Conservation (phyloP, 2,113 vertebrate genomes). For the Notiomystis cincta region DNA sequence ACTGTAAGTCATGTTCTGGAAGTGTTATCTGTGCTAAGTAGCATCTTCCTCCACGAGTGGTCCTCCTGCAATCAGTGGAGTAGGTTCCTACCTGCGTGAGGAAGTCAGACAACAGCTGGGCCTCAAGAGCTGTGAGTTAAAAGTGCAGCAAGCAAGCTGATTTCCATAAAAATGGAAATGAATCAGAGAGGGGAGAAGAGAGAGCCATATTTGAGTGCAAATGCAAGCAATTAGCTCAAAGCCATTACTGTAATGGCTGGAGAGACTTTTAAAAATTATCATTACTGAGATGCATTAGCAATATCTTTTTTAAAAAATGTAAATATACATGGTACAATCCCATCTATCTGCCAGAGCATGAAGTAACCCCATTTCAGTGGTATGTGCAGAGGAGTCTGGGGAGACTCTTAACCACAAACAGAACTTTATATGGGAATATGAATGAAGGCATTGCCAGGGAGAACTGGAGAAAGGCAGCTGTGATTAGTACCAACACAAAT, state of each 20-base stretch:
- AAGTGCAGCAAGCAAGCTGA: constrained; percentile 27
- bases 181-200: not conserved
- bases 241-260: constrained; percentile 51
- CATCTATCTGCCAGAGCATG: not conserved
- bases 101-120: constrained; percentile 27
- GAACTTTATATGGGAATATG: not conserved
- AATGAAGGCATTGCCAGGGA: not conserved
- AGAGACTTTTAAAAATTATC: not conserved
- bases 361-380: not conserved
- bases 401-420: not conserved
- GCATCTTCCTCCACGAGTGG: not conserved
- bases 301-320: constrained; percentile 29
- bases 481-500: not conserved
- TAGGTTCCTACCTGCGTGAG: not conserved
- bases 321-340: constrained; percentile 33
- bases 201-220: constrained; percentile 27
- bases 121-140: not conserved
- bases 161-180: constrained; percentile 63
- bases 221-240: constrained; percentile 58
- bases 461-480: not conserved
- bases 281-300: constrained; percentile 46
- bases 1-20: not conserved
- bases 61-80: not conserved
- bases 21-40: not conserved
- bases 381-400: not conserved